phyloP scores from a whole-genome alignment of 1,140 invertebrate genomes.

The Eupristina koningsbergeri region DNA sequence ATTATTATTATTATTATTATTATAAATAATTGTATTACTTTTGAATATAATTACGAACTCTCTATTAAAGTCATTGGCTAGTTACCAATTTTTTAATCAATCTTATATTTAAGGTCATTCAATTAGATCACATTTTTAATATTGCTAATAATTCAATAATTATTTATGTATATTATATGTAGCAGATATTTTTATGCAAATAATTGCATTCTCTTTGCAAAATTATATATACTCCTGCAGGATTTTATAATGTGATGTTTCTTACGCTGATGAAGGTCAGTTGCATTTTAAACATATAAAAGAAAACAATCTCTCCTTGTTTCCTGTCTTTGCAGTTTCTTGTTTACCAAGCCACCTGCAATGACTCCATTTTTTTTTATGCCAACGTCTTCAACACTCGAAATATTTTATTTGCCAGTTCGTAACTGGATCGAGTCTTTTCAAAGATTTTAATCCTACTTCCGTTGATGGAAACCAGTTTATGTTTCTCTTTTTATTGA shows the following conservation, averaged over 20 bases:
- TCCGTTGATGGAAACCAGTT: slow-evolving; percentile 46
- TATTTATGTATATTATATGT: not conserved
- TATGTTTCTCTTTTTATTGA: slow-evolving; percentile 18
- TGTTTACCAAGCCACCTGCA: slow-evolving; percentile 3
- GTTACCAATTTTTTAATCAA: not conserved
- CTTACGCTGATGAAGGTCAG: slow-evolving; percentile 14
- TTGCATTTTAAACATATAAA: slow-evolving; percentile 28
- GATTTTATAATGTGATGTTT: not conserved
- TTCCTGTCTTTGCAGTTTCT: slow-evolving; percentile 36
- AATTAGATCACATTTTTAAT: not conserved
- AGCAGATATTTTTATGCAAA: not conserved
- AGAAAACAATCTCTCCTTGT: slow-evolving; percentile 30
- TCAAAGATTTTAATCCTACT: slow-evolving; percentile 41
- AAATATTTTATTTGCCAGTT: slow-evolving; percentile 36
- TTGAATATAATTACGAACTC: not conserved
- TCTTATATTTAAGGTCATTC: not conserved
- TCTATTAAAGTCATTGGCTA: not conserved
- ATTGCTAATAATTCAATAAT: not conserved
- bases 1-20: too few species aligned
- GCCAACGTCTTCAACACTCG: not conserved
- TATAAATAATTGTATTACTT: not conserved
- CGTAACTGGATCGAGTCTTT: slow-evolving; percentile 29
- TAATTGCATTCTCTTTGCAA: not conserved
- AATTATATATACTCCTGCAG: not conserved
- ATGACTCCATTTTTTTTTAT: slow-evolving; percentile 18